These are phyloP conservation scores for Agrilus planipennis DNA, from an alignment of 1,140 invertebrate species.

Conservation along the genomic window DNA sequence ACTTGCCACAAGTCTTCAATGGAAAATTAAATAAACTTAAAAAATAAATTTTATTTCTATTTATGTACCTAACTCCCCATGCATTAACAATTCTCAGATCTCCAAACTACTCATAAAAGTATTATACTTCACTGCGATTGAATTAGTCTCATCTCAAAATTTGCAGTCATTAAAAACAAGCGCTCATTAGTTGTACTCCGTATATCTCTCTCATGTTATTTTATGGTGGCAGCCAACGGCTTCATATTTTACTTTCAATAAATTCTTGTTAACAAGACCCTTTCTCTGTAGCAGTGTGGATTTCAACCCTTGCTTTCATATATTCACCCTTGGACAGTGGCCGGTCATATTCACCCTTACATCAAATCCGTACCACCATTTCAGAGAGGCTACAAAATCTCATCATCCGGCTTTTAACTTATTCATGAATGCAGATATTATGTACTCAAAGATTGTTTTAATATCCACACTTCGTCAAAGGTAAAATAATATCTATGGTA, in stretches of 20 bases:
- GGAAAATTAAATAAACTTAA: neutral
- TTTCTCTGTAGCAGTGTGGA: constrained; percentile 3
- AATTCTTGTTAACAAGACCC: constrained; percentile 6
- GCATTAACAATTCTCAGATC: too few species aligned
- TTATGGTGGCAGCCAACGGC: too few species aligned
- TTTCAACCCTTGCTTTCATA: constrained; percentile 14
- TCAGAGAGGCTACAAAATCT: constrained; percentile 9
- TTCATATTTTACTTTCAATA: constrained; percentile 2
- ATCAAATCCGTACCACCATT: constrained; percentile 16
- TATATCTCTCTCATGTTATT: too few species aligned
- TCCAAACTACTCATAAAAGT: neutral
- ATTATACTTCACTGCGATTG: neutral
- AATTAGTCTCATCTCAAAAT: neutral
- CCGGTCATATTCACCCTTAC: constrained; percentile 20
- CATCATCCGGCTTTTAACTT: too few species aligned
- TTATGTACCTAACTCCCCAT: too few species aligned
- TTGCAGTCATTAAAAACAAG: neutral
- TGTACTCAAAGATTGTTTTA: too few species aligned
- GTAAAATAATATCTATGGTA: constrained; percentile 10
- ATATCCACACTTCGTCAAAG: constrained; percentile 10
- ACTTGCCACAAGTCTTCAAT: neutral
- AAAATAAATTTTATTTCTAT: too few species aligned
- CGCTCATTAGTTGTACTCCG: too few species aligned
- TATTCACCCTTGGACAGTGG: constrained; percentile 21
- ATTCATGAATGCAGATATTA: too few species aligned